Percentiles rank a stretch among this genome's conserved stretches.
phyloP scores from a whole-genome alignment of 2,888 invertebrate genomes.

The Brachycybe producta region DNA sequence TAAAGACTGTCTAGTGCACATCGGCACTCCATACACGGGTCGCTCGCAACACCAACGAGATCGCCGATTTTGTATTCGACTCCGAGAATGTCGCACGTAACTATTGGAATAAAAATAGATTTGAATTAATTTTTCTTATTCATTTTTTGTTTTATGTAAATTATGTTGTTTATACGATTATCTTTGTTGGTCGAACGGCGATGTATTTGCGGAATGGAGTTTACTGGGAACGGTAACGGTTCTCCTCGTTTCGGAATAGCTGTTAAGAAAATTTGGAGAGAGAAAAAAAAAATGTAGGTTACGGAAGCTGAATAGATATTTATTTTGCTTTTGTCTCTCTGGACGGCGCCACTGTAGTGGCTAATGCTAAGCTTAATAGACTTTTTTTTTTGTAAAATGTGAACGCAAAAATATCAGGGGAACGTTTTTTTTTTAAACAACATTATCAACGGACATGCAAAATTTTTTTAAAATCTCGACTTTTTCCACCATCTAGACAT shows the following conservation, averaged over 20 bases:
- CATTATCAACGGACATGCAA: too few species aligned
- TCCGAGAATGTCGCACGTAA: slow-evolving; percentile 26
- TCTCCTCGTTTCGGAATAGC: slow-evolving; percentile 16
- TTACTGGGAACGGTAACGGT: slow-evolving; percentile 15
- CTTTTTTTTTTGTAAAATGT: too few species aligned
- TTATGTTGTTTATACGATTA: not conserved
- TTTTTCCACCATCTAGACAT: too few species aligned
- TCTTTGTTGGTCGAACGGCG: not conserved
- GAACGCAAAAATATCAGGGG: too few species aligned
- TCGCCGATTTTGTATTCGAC: slow-evolving; percentile 28
- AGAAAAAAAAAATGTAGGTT: too few species aligned
- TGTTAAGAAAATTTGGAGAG: slow-evolving; percentile 7
- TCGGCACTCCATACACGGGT: slow-evolving; percentile 28
- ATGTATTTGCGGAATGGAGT: slow-evolving; percentile 6
- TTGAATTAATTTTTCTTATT: not conserved
- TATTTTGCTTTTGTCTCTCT: too few species aligned
- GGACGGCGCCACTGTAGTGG: too few species aligned
- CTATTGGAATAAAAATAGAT: slow-evolving; percentile 3
- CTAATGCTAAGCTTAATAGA: too few species aligned
- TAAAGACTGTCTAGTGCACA: slow-evolving; percentile 27
- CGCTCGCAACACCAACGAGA: slow-evolving; percentile 28
- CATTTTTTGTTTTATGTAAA: too few species aligned
- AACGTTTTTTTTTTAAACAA: too few species aligned
- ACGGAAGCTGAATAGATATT: too few species aligned
- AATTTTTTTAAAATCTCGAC: too few species aligned